phyloP scores from a whole-genome alignment of 2,888 invertebrate species.

The Nephrocerus scutellatus region DNA sequence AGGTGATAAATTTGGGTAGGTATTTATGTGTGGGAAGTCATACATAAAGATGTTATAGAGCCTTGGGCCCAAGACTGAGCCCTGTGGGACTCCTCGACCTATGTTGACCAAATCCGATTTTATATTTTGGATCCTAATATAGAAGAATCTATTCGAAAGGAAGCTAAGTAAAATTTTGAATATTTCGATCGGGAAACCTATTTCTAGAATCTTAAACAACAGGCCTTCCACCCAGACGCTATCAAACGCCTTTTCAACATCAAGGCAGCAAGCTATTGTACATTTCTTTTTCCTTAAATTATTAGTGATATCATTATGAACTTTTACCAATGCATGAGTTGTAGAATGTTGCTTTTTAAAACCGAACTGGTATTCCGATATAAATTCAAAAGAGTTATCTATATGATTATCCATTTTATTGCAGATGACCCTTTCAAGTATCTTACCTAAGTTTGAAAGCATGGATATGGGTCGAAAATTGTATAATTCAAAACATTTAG shows the following conservation, averaged over 20 bases:
- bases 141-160: neutral
- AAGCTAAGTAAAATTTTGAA: neutral
- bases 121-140: neutral
- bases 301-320: neutral
- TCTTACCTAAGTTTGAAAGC: constrained; percentile 8
- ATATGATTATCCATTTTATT: neutral
- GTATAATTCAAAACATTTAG: neutral
- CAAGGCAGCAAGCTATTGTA: constrained; percentile 4
- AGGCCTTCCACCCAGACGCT: constrained; percentile 5
- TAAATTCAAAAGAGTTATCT: constrained; percentile 4
- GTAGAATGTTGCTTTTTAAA: constrained; percentile 3
- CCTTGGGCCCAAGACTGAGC: neutral
- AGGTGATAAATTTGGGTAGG: neutral
- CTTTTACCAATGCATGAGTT: neutral
- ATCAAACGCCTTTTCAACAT: constrained; percentile 7
- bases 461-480: constrained; percentile 7
- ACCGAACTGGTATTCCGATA: constrained; percentile 3
- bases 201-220: neutral
- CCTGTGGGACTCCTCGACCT: neutral
- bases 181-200: neutral
- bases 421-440: constrained; percentile 1
- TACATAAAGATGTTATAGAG: neutral
- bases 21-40: neutral
- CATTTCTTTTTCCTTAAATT: constrained; percentile 7
- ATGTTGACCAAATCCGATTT: neutral